Conservation (phyloP, 2,888 invertebrate genomes). For the Encarsia formosa region DNA sequence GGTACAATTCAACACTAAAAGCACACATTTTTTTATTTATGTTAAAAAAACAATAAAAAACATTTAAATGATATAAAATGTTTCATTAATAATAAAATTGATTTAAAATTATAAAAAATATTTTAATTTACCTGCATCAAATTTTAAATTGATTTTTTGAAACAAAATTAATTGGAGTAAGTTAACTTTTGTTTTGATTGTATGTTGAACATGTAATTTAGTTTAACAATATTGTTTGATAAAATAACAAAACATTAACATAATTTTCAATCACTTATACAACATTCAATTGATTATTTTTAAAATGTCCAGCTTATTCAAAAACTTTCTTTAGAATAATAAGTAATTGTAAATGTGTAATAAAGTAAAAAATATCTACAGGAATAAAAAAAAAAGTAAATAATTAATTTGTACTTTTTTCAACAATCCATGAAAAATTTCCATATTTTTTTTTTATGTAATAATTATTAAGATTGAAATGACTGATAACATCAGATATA, state of each 20-base stretch:
- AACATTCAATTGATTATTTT: background rate
- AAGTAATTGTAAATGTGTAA: background rate
- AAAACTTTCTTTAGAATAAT: background rate
- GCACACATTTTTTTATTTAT: background rate
- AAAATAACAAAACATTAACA: too few relatives aligned
- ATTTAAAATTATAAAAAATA: too few relatives aligned
- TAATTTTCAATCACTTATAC: too few relatives aligned
- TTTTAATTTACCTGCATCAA: too few relatives aligned
- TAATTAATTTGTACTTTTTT: background rate
- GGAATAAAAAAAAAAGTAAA: background rate
- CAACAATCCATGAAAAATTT: background rate
- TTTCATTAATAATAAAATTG: too few relatives aligned
- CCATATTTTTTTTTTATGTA: too few relatives aligned
- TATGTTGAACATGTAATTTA: too few relatives aligned
- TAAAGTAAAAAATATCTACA: background rate
- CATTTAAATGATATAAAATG: too few relatives aligned
- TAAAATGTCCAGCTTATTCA: background rate
- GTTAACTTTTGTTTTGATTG: too few relatives aligned
- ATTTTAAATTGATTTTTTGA: too few relatives aligned
- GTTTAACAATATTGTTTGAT: too few relatives aligned
- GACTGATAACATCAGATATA: conserved; percentile 4
- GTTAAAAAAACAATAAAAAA: background rate
- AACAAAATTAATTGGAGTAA: too few relatives aligned
- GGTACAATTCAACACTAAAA: conserved; percentile 9
- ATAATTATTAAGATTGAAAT: background rate